Base-by-base conservation (phyloP, 2,797 vertebrate species). In the Rhynchotus rufescens region DNA sequence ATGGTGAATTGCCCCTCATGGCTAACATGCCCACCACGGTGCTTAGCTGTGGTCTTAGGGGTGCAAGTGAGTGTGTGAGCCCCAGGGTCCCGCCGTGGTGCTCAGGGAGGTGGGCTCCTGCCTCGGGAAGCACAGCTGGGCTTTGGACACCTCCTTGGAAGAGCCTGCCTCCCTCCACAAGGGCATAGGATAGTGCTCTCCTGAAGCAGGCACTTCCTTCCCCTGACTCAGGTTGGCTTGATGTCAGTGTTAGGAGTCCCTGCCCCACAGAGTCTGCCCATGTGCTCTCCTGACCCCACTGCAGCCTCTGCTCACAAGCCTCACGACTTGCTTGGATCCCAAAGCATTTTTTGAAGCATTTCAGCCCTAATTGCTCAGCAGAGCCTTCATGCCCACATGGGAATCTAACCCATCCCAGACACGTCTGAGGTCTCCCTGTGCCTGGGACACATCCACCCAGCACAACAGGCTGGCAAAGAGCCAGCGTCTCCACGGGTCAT, bases 381-480 rank as follows among this genome's bases (percentile, higher is more conserved):
- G 1, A 77, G 38, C 6, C 26, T 15, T 77, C 13, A 38, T 5
- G 2, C 47, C 11, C 3, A 14, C 5, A 40, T 59, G 71, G 67
- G 44, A 10, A 16, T 32, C 32, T 20, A 61, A 64, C 3, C 3
- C 28, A 68, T 36, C 51, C 40, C 69, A 45, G 52, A 2, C 3
- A 36, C 45, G 8, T 5, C 0, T 0, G 57, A 15, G 7, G 10
- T 10, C 59, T 61, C 49, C 62, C 85, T 23, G 51, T 0, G 0
- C n/a, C 2, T 2, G 22, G 69, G 32, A 59, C 36, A n/a, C 77
- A 7, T 51, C 76, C 68, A 51, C 76, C 79, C 91, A 57, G 75
- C 60, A 84, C 75, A 64, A 61, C 0, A 7, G 1, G 14, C 73
- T 94, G 95, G 86, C 89, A 60, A 34, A 36, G 36, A 36, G 36